A percentile compares a stretch with the other conserved stretches of the same genome.
Conservation (phyloP, 2,113 vertebrate genomes). For the Oryzias melastigma region DNA sequence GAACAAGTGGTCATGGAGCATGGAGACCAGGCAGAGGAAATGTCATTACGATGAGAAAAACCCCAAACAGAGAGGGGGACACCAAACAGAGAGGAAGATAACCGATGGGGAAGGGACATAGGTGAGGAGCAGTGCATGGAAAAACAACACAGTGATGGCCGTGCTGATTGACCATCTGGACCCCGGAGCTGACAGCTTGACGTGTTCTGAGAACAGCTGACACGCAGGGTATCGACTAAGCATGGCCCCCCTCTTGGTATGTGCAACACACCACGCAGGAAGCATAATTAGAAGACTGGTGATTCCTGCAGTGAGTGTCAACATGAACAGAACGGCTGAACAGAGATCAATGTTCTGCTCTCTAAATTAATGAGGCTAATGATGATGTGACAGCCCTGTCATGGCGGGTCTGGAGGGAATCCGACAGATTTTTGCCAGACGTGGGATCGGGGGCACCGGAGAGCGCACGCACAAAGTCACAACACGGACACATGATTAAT, state of each 20-base stretch:
- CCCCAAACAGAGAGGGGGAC: background rate
- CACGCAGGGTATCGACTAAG: slow-evolving; percentile 36
- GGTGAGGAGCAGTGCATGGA: slow-evolving; percentile 26
- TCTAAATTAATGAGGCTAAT: slow-evolving; percentile 70
- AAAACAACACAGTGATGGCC: slow-evolving; percentile 25
- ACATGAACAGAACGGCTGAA: slow-evolving; percentile 42
- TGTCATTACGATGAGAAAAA: slow-evolving; percentile 3
- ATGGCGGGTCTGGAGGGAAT: slow-evolving; percentile 13
- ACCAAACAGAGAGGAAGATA: slow-evolving; percentile 4
- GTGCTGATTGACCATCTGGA: slow-evolving; percentile 68
- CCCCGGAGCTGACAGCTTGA: slow-evolving; percentile 62
- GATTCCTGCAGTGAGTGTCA: slow-evolving; percentile 28
- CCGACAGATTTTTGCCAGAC: slow-evolving; percentile 21
- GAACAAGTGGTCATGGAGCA: background rate
- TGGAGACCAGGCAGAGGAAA: background rate
- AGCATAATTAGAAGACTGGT: slow-evolving; percentile 51
- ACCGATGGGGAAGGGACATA: slow-evolving; percentile 2
- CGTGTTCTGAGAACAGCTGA: slow-evolving; percentile 46
- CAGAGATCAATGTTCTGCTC: slow-evolving; percentile 57
- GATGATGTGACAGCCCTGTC: slow-evolving; percentile 53
- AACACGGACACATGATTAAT: slow-evolving; percentile 41
- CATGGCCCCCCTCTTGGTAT: slow-evolving; percentile 34
- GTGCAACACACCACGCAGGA: slow-evolving; percentile 43
- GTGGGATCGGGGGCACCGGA: background rate
- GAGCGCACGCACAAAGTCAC: slow-evolving; percentile 1